phyloP scores from a whole-genome alignment of 2,888 invertebrate genomes.

The Tigriopus californicus region DNA sequence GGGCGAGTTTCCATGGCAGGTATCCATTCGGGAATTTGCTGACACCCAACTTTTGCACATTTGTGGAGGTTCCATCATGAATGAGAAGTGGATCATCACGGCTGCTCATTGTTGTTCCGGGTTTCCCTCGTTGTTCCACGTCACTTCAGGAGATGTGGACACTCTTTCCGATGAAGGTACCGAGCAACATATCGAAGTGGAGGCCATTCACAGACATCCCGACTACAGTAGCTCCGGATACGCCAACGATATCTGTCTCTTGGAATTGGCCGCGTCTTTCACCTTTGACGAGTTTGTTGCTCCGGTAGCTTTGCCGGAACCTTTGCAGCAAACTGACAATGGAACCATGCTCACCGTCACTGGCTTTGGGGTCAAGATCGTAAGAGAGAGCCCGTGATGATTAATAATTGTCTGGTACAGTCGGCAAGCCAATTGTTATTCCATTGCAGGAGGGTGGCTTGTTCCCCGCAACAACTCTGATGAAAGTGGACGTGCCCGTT shows the following conservation, averaged over 20 bases:
- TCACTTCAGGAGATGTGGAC: not conserved
- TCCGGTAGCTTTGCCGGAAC: conserved; percentile 12
- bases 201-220: conserved; percentile 12
- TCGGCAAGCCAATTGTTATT: no score
- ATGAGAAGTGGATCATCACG: not conserved
- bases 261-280: conserved; percentile 12
- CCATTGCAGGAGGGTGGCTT: conserved; percentile 18
- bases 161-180: not conserved
- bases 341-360: conserved; percentile 18
- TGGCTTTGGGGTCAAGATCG: conserved; percentile 11
- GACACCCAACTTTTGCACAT: not conserved
- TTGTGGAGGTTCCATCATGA: not conserved
- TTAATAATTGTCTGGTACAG: no score
- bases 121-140: not conserved
- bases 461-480: conserved; percentile 12
- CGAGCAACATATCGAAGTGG: not conserved
- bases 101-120: not conserved
- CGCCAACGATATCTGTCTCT: conserved; percentile 17
- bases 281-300: conserved; percentile 16
- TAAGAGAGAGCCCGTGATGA: not conserved
- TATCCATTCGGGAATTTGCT: not conserved
- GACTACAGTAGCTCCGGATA: conserved; percentile 11
- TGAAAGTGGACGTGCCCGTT: conserved; percentile 20
- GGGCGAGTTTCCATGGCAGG: not conserved
- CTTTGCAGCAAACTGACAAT: conserved; percentile 15